Evolutionary conservation across 2,888 invertebrate species (phyloP).

Genomic region (Chelonus formosanus): DNA sequence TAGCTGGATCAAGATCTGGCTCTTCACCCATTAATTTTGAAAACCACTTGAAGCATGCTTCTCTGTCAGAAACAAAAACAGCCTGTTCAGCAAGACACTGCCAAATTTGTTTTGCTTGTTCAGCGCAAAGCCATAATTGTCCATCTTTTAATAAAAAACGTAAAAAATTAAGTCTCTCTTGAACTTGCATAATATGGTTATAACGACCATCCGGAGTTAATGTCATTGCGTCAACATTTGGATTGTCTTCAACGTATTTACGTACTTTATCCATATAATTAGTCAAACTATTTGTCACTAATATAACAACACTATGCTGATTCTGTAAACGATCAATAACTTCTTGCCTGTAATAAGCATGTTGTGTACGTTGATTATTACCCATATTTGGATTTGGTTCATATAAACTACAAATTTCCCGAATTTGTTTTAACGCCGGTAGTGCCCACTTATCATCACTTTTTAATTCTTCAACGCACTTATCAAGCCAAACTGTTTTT

Average conservation of each 20-base stretch:
- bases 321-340: constrained; percentile 91
- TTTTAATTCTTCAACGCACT: constrained; percentile 94
- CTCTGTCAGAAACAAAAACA: constrained; percentile 90
- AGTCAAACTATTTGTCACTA: constrained; percentile 92
- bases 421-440: constrained; percentile 93
- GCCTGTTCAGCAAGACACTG: constrained; percentile 93
- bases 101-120: constrained; percentile 98
- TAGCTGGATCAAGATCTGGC: constrained; percentile 95
- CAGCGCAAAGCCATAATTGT: constrained; percentile 94
- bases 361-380: constrained; percentile 70
- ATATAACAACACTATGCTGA: constrained; percentile 90
- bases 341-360: constrained; percentile 73
- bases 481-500: constrained; percentile 94
- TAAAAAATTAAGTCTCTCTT: constrained; percentile 92
- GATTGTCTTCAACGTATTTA: constrained; percentile 73
- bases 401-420: constrained; percentile 94
- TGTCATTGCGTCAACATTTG: constrained; percentile 80
- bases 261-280: constrained; percentile 90
- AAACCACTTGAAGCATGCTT: constrained; percentile 98
- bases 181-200: constrained; percentile 90
- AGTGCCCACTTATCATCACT: constrained; percentile 90
- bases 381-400: constrained; percentile 80
- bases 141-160: constrained; percentile 94
- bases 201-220: constrained; percentile 88
- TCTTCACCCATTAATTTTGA: constrained; percentile 97